Base-by-base conservation (phyloP, 2,888 invertebrate species). In the Megastigmus dorsalis region DNA sequence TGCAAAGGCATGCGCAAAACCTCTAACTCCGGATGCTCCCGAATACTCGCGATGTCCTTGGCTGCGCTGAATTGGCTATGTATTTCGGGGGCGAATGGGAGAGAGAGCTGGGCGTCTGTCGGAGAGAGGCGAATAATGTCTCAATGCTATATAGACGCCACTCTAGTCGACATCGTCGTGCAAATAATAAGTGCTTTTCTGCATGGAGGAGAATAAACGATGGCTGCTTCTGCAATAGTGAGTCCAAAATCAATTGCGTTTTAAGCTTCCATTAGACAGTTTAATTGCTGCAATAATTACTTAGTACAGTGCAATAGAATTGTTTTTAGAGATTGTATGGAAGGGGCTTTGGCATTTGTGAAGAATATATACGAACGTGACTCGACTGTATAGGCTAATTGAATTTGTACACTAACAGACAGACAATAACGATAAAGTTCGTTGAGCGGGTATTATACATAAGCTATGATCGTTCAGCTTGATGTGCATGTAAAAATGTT, bases 141-240 rank as follows among this genome's bases (percentile, higher is more conserved):
- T 26, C 38, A 9, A 26, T 48, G 62, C 50, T 10, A n/a, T n/a
- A n/a, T n/a, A n/a, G 48, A 23, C 57, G 57, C 23, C 4, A 23
- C 4, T 26, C 28, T 30, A 28, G 28, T 15, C 23, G 41, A 13
- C 41, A 13, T 23, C 20, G 18, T 57, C n/a, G 23, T 50, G 50
- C 50, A 0, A 41, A 50, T 43, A 38, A 65, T 38, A 43, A 59
- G 45, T 30, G 55, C 73, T 68, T 75, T 59, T 71, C 71, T 75
- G 75, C 71, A 71, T 62, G 70, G 67, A 67, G 66, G 67, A 62
- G 71, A 71, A 57, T 66, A 52, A n/a, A 74, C 55, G 33, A 70
- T 70, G 54, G 55, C 71, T 75, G 75, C 62, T 75, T 71, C 70
- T 75, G 75, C 70, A 75, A 75, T 71, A 70, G 75, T 62, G 74